Base-by-base conservation (phyloP, 1,140 invertebrate genomes). In the Oppia nitens region DNA sequence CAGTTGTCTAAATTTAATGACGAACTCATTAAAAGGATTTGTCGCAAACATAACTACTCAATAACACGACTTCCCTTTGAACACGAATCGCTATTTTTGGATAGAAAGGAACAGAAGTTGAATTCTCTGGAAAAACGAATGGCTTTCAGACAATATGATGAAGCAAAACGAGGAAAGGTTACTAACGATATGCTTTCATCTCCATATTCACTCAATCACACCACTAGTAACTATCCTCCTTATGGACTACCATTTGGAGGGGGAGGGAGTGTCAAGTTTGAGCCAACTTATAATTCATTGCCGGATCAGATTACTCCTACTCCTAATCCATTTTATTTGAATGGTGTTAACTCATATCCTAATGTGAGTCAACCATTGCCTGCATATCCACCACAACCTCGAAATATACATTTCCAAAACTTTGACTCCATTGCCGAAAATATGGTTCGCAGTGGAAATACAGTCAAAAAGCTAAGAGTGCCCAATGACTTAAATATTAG, bases 81-180 rank as follows among this genome's bases (percentile, higher is more conserved):
- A 64, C 95, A 99, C 69, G 95, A 98, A 72, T 94, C 90, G 23
- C 73, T 98, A 32, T 75, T 98, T 4, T 83, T 97, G 1, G 95
- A 98, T 72, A 78, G 89, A 29, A 94, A 96, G 68, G 93, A 98
- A 65, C 85, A 94, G 66, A 90, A 93, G 66, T 74, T 98, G 14
- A 95, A 90, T 2, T 86, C 89, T 68, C 83, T 87, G 26, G 95
- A 98, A 69, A 97, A 98, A 70, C 75, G 86, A 63, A 74, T 95
- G 49, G 95, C 94, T 0, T 85, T 91, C 67, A 76, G 89, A 65
- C 85, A 88, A 64, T 98, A 97, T 68, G 90, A 96, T 40, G 17
- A 9, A 17, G 32, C 32, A 6, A 40, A 40, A 40, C 32, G 17
- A 17, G 32, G 6, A 6, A 40, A 40, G 32, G 6, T 9, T 9